phyloP scores from a whole-genome alignment of 2,888 invertebrate species.

The Polyommatus iphigenia region DNA sequence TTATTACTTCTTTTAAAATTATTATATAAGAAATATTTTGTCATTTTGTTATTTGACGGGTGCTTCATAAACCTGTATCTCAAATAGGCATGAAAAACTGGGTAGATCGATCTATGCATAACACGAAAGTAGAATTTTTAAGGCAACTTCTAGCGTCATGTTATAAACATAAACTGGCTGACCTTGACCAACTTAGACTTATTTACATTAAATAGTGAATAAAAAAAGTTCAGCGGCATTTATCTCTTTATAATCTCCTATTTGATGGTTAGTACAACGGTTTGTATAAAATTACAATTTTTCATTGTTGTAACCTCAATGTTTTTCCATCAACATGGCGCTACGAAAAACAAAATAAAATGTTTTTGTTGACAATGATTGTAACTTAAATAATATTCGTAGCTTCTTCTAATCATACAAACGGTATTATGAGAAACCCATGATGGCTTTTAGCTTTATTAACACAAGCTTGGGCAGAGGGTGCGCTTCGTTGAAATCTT shows the following conservation, averaged over 20 bases:
- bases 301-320: neutral
- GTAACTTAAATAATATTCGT: neutral
- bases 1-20: neutral
- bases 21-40: neutral
- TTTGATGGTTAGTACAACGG: slow-evolving; percentile 3
- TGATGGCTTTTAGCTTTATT: neutral
- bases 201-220: slow-evolving; percentile 28
- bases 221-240: slow-evolving; percentile 27
- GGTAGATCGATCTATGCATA: neutral
- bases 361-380: neutral
- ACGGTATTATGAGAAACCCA: neutral
- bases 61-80: neutral
- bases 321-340: neutral
- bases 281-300: slow-evolving; percentile 21
- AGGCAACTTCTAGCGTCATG: slow-evolving; percentile 2
- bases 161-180: slow-evolving; percentile 13
- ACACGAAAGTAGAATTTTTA: slow-evolving; percentile 12
- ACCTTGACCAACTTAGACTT: slow-evolving; percentile 28
- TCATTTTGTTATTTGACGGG: neutral
- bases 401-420: neutral
- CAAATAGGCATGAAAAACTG: neutral
- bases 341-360: neutral
- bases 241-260: slow-evolving; percentile 1
- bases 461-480: neutral
- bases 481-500: neutral